Evolutionary conservation across 2,888 invertebrate genomes (phyloP).

Genomic region (Orthonevra nobilis): DNA sequence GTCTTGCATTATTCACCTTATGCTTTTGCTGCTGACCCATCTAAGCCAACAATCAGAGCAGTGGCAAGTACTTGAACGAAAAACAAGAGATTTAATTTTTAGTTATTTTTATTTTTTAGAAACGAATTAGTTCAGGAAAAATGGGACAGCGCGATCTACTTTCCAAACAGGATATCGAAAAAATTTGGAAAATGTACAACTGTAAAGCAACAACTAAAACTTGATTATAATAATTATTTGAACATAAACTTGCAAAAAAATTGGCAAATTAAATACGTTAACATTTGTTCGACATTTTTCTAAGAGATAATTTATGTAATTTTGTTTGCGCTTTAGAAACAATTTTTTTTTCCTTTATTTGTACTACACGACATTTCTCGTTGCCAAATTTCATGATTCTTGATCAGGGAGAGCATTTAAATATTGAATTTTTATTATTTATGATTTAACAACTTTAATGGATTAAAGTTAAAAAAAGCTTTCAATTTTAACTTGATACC

Average conservation of each 20-base stretch:
- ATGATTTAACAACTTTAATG: no score
- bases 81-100: not conserved
- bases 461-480: no score
- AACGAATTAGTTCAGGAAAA: slow-evolving; percentile 73
- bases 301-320: no score
- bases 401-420: no score
- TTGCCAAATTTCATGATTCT: no score
- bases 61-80: slow-evolving; percentile 7
- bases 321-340: no score
- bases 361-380: no score
- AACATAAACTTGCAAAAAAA: not conserved
- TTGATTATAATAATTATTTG: not conserved
- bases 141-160: slow-evolving; percentile 87
- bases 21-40: slow-evolving; percentile 34
- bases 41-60: slow-evolving; percentile 37
- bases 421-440: no score
- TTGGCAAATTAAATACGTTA: no score
- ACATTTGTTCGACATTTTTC: no score
- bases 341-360: no score
- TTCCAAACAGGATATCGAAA: slow-evolving; percentile 85
- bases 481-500: no score
- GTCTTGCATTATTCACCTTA: slow-evolving; percentile 50
- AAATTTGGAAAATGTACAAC: slow-evolving; percentile 86
- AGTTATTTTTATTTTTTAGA: slow-evolving; percentile 10
- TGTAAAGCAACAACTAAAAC: slow-evolving; percentile 78